phyloP scores from a whole-genome alignment of 2,113 vertebrate genomes.

The Caretta caretta region DNA sequence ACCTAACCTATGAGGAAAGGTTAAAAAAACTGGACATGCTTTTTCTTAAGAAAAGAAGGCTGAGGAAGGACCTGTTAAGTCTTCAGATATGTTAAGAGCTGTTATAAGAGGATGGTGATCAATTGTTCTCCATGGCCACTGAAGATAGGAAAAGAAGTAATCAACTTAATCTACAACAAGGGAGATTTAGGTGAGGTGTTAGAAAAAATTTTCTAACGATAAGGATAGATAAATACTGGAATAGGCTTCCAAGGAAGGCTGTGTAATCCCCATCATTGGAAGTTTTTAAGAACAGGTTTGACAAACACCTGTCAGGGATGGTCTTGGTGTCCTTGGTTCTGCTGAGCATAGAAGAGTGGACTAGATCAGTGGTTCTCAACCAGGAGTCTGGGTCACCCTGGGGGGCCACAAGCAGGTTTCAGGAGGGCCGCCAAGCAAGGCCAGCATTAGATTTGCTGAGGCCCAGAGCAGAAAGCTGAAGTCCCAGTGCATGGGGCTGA shows the following conservation, averaged over 20 bases:
- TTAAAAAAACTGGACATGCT: background rate
- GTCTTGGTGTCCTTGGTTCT: background rate
- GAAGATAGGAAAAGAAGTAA: background rate
- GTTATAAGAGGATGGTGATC: background rate
- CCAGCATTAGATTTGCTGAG: too few relatives aligned
- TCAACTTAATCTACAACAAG: background rate
- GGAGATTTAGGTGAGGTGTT: background rate
- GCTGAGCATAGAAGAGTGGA: background rate
- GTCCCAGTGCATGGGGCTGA: too few relatives aligned
- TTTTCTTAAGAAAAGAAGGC: background rate
- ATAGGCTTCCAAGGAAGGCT: background rate
- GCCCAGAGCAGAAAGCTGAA: too few relatives aligned
- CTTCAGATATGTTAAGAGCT: background rate
- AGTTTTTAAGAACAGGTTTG: background rate
- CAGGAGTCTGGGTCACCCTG: too few relatives aligned
- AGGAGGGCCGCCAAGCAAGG: too few relatives aligned
- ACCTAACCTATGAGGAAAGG: background rate
- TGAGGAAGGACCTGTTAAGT: background rate
- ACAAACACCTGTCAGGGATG: background rate
- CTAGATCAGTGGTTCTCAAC: background rate
- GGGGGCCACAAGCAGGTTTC: too few relatives aligned
- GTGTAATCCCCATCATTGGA: background rate
- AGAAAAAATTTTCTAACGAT: background rate
- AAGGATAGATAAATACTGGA: background rate
- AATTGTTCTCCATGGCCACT: background rate